Percentiles rank a stretch among this genome's conserved stretches.
These are phyloP conservation scores for Acanthochromis polyacanthus DNA, from an alignment of 2,113 vertebrate species.

Conservation along the genomic window DNA sequence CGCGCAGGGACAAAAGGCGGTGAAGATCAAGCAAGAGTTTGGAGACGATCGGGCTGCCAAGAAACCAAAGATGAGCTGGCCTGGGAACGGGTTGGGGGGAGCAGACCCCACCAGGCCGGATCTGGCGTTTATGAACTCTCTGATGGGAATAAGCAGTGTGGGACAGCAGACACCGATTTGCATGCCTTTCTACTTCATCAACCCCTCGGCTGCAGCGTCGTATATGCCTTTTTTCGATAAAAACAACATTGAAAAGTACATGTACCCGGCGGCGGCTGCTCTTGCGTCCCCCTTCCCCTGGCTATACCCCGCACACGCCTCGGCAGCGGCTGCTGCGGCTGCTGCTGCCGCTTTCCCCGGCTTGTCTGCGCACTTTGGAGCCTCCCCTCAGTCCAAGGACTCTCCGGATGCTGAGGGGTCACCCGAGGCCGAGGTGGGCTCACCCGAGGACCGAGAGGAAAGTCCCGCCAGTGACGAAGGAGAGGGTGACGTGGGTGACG, in stretches of 20 bases:
- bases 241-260: slow-evolving; percentile 89
- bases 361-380: slow-evolving; percentile 75
- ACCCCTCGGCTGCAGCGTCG: slow-evolving; percentile 91
- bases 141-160: slow-evolving; percentile 89
- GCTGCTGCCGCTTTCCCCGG: slow-evolving; percentile 88
- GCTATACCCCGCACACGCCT: slow-evolving; percentile 86
- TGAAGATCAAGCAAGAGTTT: slow-evolving; percentile 92
- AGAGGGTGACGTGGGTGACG: slow-evolving; percentile 64
- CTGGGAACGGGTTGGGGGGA: slow-evolving; percentile 54
- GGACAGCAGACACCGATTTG: slow-evolving; percentile 92
- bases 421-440: slow-evolving; percentile 60
- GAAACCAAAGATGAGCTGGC: slow-evolving; percentile 85
- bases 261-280: slow-evolving; percentile 87
- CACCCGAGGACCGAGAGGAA: slow-evolving; percentile 73
- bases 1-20: slow-evolving; percentile 66
- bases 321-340: slow-evolving; percentile 77
- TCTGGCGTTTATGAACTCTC: slow-evolving; percentile 88
- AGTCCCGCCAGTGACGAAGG: slow-evolving; percentile 69
- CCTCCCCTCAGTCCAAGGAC: slow-evolving; percentile 66
- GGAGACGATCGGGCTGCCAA: slow-evolving; percentile 86
- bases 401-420: slow-evolving; percentile 66
- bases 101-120: slow-evolving; percentile 82
- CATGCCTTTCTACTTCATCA: slow-evolving; percentile 94
- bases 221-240: slow-evolving; percentile 94
- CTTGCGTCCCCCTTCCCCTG: slow-evolving; percentile 88